Conservation (phyloP, 1,140 invertebrate genomes). For the Drosophila nebulosa region DNA sequence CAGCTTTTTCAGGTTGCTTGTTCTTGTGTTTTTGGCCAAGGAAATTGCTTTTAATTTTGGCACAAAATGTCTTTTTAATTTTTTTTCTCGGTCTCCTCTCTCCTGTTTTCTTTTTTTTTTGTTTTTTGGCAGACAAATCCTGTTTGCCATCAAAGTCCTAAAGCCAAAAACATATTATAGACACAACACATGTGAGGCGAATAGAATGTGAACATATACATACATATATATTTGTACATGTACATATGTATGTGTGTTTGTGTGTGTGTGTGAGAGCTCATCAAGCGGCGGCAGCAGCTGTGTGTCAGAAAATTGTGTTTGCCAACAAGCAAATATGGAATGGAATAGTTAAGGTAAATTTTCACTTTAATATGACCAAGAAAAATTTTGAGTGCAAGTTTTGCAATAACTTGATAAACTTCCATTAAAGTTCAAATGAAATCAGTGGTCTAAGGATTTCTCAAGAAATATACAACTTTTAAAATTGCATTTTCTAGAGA, state of each 20-base stretch:
- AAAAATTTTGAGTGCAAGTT: neutral
- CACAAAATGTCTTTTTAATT: slow-evolving; percentile 74
- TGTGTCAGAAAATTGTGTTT: slow-evolving; percentile 34
- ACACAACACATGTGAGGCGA: slow-evolving; percentile 62
- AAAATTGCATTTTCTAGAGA: neutral
- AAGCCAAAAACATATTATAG: slow-evolving; percentile 45
- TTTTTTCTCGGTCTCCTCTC: too few species aligned
- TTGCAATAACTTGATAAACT: neutral
- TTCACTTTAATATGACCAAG: neutral
- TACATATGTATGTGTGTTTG: neutral
- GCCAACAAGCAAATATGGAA: slow-evolving; percentile 6
- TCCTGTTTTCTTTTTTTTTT: slow-evolving; percentile 24
- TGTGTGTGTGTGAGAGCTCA: slow-evolving; percentile 36
- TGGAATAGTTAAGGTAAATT: neutral
- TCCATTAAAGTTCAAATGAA: neutral
- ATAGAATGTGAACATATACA: slow-evolving; percentile 5
- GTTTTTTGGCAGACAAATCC: slow-evolving; percentile 7
- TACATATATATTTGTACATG: neutral
- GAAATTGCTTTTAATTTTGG: slow-evolving; percentile 73
- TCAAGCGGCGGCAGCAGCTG: slow-evolving; percentile 67
- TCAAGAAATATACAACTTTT: neutral
- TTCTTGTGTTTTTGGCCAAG: slow-evolving; percentile 19
- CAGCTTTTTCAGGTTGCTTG: slow-evolving; percentile 18
- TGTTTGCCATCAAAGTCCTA: slow-evolving; percentile 6
- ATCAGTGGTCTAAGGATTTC: neutral